These are phyloP conservation scores for Lemur catta DNA, from an alignment of 2,797 vertebrate genomes.

Conservation along the genomic window DNA sequence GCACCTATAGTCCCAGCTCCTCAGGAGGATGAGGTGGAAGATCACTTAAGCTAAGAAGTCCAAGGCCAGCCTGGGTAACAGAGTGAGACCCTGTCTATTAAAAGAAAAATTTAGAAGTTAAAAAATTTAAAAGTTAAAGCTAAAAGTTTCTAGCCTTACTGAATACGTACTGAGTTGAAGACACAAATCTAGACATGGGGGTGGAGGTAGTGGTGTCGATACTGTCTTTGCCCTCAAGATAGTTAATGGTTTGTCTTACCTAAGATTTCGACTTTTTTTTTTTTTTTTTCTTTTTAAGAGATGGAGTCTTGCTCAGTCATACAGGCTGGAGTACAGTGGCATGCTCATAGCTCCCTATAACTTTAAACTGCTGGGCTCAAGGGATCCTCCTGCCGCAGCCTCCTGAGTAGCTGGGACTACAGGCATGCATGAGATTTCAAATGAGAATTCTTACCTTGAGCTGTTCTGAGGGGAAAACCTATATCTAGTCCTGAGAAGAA, in stretches of 20 bases:
- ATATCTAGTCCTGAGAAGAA: not conserved
- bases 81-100: not conserved
- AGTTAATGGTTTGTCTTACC: conserved; percentile 21
- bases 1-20: not conserved
- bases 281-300: not conserved
- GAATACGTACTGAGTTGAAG: not conserved
- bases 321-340: too few relatives aligned
- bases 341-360: too few relatives aligned
- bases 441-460: not conserved
- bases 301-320: too few relatives aligned
- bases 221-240: not conserved
- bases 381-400: too few relatives aligned
- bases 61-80: not conserved
- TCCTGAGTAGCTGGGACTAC: not conserved
- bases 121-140: not conserved
- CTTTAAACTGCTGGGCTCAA: too few relatives aligned
- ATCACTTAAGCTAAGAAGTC: not conserved
- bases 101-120: not conserved
- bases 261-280: conserved; percentile 6
- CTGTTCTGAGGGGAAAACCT: not conserved
- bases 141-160: not conserved
- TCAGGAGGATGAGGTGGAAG: not conserved
- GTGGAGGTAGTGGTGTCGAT: not conserved
- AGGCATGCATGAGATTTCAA: not conserved
- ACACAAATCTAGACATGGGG: not conserved